Evolutionary conservation across 92 coral and sea anemone genomes (phyloP), one percentile per base, ranked within the genome.

Genomic region (Porites lobata): DNA sequence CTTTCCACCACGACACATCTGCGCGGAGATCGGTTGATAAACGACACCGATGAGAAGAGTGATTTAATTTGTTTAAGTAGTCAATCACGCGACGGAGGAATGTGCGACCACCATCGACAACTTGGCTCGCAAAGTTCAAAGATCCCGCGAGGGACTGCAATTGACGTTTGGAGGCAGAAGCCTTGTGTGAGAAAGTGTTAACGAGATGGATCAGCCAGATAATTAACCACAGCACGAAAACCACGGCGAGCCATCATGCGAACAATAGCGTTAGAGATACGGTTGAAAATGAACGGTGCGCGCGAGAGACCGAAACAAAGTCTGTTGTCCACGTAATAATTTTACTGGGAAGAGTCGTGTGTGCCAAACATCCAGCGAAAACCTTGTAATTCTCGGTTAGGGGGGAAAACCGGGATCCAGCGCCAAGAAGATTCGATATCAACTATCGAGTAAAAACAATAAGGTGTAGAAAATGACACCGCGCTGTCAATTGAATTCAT

Each of bases 11-110:
- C 0, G 14, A 9, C 2, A 78, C n/a, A n/a, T n/a, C n/a, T n/a
- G n/a, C n/a, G n/a, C n/a, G n/a, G n/a, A 75, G 1, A n/a, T 75
- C 17, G 3, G 79, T 5, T 8, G 10, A 9, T 43, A 54, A 32
- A 9, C 70, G 71, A 78, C 70, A 78, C 8, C 53, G 71, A 78
- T 78, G 82, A 20, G 82, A 78, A 21, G 65, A 61, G 65, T 61
- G 65, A 13, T 17, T 17, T 61, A 14, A 13, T n/a, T 13, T 61
- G 11, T 54, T 54, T 7, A 54, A 8, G 13, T 1, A 8, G 13
- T 7, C 14, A 54, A 54, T 54, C 58, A 61, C 3, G 65, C 22
- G 18, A 61, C 22, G 0, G 17, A 61, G 18, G 65, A 61, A 61
- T 61, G 65, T 61, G 65, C 65, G 65, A 9, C 65, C 15, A 17